Percentiles rank a stretch among this genome's conserved stretches.
phyloP scores from a whole-genome alignment of 2,797 vertebrate species.

The Mormyrops attenuatus region DNA sequence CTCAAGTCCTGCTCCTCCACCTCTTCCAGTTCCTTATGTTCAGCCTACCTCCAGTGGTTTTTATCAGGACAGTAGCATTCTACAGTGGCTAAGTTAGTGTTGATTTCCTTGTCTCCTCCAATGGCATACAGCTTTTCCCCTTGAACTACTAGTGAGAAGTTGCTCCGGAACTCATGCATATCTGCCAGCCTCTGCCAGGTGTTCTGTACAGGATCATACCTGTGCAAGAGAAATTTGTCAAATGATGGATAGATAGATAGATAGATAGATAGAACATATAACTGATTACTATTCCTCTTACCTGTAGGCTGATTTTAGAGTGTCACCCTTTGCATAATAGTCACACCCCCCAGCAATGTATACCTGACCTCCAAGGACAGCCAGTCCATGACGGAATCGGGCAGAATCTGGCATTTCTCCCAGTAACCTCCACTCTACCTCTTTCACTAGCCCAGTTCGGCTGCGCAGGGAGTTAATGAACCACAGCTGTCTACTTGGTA shows the following conservation, averaged over 20 bases:
- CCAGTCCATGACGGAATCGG: constrained; percentile 69
- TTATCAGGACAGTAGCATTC: constrained; percentile 57
- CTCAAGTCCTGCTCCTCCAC: neutral
- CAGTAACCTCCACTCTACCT: constrained; percentile 70
- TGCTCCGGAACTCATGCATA: constrained; percentile 64
- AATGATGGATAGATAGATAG: neutral
- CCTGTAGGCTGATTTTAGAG: constrained; percentile 80
- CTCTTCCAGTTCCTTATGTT: neutral
- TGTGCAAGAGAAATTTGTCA: constrained; percentile 27
- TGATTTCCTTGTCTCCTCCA: constrained; percentile 63
- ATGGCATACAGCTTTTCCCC: constrained; percentile 53
- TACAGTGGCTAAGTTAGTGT: constrained; percentile 59
- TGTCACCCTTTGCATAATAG: constrained; percentile 70
- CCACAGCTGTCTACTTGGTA: constrained; percentile 71
- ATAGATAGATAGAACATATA: neutral
- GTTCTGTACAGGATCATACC: constrained; percentile 54
- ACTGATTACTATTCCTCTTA: constrained; percentile 36
- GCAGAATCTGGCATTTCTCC: constrained; percentile 67
- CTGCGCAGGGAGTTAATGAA: constrained; percentile 72
- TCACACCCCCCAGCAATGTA: constrained; percentile 80
- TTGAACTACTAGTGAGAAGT: constrained; percentile 52
- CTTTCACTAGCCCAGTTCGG: constrained; percentile 66
- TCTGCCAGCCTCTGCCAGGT: constrained; percentile 58
- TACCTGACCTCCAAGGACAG: constrained; percentile 56
- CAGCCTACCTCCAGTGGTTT: constrained; percentile 62